phyloP scores from a whole-genome alignment of 2,888 invertebrate genomes.

The Ophion costatus region DNA sequence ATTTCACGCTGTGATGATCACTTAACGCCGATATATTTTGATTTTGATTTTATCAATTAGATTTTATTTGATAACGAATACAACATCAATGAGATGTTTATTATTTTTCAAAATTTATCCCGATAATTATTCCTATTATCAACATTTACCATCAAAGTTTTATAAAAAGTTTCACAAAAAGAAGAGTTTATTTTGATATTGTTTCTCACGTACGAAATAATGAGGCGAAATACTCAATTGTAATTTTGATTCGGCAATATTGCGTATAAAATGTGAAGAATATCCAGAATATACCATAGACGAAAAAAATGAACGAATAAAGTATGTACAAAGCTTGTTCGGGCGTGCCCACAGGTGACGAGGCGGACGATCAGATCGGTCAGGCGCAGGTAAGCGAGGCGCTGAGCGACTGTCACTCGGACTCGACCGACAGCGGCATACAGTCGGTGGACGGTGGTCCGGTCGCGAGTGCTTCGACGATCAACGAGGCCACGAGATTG shows the following conservation, averaged over 20 bases:
- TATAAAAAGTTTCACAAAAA: too few relatives aligned
- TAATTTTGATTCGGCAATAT: too few relatives aligned
- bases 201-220: not conserved
- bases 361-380: conserved; percentile 72
- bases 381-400: conserved; percentile 74
- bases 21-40: not conserved
- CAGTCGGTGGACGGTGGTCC: conserved; percentile 82
- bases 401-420: conserved; percentile 81
- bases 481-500: conserved; percentile 71
- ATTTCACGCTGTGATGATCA: too few relatives aligned
- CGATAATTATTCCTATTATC: too few relatives aligned
- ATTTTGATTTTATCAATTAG: not conserved
- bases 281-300: too few relatives aligned
- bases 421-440: conserved; percentile 82
- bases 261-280: too few relatives aligned
- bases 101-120: too few relatives aligned
- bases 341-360: conserved; percentile 74
- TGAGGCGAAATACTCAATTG: too few relatives aligned
- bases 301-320: too few relatives aligned
- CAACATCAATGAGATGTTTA: too few relatives aligned
- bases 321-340: not conserved
- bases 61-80: too few relatives aligned
- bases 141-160: too few relatives aligned
- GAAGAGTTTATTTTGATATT: not conserved
- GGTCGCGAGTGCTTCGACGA: conserved; percentile 35